phyloP scores from a whole-genome alignment of 2,888 invertebrate species.

The Amiota communis region DNA sequence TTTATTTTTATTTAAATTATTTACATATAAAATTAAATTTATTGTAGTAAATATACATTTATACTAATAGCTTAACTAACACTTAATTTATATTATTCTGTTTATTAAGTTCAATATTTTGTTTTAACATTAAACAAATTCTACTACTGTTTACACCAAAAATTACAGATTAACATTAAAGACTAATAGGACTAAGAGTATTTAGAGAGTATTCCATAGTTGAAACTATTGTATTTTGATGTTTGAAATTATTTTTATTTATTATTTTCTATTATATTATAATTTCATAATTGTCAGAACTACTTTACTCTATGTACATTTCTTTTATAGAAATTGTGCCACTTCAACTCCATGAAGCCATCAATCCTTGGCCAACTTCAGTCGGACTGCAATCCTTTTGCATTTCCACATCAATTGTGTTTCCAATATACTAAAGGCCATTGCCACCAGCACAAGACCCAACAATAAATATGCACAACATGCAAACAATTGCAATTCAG shows the following conservation, averaged over 20 bases:
- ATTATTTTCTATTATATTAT: background rate
- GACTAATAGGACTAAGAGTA: constrained; percentile 15
- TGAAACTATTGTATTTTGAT: background rate
- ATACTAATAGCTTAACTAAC: constrained; percentile 15
- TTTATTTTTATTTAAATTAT: constrained; percentile 17
- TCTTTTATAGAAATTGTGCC: constrained; percentile 41
- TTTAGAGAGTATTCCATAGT: background rate
- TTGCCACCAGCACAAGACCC: constrained; percentile 86
- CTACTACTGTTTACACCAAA: background rate
- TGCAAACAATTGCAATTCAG: constrained; percentile 81
- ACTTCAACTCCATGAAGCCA: constrained; percentile 46
- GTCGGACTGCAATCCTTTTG: constrained; percentile 80
- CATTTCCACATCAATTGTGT: constrained; percentile 85
- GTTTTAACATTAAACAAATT: too few species aligned
- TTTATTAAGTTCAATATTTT: background rate
- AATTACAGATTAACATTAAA: constrained; percentile 7
- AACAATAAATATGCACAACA: constrained; percentile 86
- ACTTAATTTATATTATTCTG: constrained; percentile 7
- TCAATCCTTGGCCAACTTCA: constrained; percentile 79
- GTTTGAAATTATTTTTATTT: constrained; percentile 10
- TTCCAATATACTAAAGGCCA: constrained; percentile 88
- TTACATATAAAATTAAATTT: constrained; percentile 13
- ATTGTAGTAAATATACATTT: constrained; percentile 5
- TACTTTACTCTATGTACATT: constrained; percentile 37
- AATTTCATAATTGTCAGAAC: background rate